phyloP scores from a whole-genome alignment of 2,797 vertebrate species.

The Cynopterus sphinx region DNA sequence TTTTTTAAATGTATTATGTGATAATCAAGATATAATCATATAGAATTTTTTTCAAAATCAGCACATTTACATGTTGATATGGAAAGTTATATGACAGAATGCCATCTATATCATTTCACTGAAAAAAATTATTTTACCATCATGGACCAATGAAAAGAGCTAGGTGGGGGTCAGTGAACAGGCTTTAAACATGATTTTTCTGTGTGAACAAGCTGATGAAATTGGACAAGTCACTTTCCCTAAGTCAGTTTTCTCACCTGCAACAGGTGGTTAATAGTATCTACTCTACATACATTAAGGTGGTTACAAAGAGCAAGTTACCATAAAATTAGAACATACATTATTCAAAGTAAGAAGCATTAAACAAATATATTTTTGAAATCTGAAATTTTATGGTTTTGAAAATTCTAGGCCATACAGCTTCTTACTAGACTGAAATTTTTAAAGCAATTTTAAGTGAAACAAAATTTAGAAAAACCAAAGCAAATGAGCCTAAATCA shows the following conservation, averaged over 20 bases:
- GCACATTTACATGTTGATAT: not conserved
- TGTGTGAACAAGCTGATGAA: not conserved
- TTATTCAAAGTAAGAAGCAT: not conserved
- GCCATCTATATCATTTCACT: not conserved
- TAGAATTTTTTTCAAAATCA: not conserved
- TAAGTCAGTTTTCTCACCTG: not conserved
- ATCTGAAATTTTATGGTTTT: not conserved
- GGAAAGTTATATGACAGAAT: not conserved
- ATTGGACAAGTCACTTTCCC: not conserved
- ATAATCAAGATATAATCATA: not conserved
- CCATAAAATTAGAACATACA: not conserved
- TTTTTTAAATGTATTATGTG: not conserved
- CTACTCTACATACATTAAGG: not conserved
- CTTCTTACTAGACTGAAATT: not conserved
- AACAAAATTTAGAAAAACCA: slow-evolving; percentile 25
- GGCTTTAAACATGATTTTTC: not conserved
- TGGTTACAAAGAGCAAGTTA: not conserved
- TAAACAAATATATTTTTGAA: slow-evolving; percentile 4
- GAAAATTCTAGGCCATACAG: slow-evolving; percentile 4
- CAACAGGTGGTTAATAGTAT: not conserved
- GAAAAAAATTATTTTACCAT: not conserved
- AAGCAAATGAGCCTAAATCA: not conserved
- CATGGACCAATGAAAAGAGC: not conserved
- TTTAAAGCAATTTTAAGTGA: slow-evolving; percentile 16
- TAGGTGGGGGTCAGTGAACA: not conserved